phyloP scores from a whole-genome alignment of 2,797 vertebrate species.

The Otolemur crassicaudatus region DNA sequence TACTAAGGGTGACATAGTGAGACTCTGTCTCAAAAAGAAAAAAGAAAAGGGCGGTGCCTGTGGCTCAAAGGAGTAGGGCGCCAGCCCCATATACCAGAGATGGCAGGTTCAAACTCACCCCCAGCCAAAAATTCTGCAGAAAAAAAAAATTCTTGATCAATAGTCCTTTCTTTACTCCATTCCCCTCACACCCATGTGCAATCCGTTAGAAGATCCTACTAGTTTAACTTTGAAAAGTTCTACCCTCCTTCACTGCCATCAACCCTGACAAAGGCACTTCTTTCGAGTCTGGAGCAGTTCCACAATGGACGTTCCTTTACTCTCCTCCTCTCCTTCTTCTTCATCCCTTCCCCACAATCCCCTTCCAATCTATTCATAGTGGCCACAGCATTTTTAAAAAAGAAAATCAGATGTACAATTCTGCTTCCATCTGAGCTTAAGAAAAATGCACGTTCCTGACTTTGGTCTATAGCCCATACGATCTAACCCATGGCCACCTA shows the following conservation, averaged over 20 bases:
- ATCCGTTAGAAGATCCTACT: background rate
- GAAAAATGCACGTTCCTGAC: too few species aligned
- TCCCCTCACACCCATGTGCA: fast-evolving
- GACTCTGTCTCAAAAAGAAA: too few species aligned
- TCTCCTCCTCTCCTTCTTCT: background rate
- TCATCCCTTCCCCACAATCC: background rate
- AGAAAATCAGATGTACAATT: background rate
- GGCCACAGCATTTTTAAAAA: background rate
- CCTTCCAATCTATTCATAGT: background rate
- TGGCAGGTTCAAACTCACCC: too few species aligned
- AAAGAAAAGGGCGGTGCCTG: too few species aligned
- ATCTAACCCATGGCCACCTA: background rate
- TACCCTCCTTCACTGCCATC: background rate
- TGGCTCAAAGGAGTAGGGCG: too few species aligned
- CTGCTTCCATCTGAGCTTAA: background rate
- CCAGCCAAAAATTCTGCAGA: background rate
- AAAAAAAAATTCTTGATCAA: background rate
- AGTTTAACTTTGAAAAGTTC: background rate
- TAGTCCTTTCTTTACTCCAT: background rate
- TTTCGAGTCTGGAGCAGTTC: background rate
- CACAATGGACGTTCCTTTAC: background rate
- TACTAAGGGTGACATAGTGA: too few species aligned
- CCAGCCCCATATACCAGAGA: too few species aligned
- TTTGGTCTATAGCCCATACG: background rate
- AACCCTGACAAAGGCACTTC: background rate